These are phyloP conservation scores for Urocolius indicus DNA, from an alignment of 2,113 vertebrate species.

Conservation along the genomic window DNA sequence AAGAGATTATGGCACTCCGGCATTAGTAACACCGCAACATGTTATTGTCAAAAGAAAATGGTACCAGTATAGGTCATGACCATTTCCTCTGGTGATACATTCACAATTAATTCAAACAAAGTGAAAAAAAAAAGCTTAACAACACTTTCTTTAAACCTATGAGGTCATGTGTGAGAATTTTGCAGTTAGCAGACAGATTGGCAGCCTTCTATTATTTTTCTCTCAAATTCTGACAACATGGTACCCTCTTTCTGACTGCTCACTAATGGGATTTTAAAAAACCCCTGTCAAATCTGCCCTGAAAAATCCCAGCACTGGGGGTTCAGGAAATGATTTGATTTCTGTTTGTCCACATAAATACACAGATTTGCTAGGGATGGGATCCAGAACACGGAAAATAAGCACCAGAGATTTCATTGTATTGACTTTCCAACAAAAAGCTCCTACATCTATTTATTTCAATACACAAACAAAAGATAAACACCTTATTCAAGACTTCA, in stretches of 20 bases:
- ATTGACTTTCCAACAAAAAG: not conserved
- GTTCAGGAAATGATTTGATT: not conserved
- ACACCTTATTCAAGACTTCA: not conserved
- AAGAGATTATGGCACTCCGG: not conserved
- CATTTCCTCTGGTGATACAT: not conserved
- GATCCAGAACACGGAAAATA: not conserved
- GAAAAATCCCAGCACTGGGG: not conserved
- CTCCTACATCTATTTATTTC: not conserved
- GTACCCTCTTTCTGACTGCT: not conserved
- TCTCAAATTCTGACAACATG: not conserved
- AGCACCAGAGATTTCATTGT: not conserved
- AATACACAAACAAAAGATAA: not conserved
- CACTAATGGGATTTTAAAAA: not conserved
- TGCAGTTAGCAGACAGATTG: not conserved
- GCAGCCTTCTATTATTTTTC: not conserved
- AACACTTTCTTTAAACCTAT: not conserved
- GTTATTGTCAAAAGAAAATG: not conserved
- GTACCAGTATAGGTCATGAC: not conserved
- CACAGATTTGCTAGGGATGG: not conserved
- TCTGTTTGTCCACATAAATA: not conserved
- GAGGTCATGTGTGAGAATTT: not conserved
- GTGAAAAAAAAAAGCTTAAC: not conserved
- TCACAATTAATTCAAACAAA: conserved; percentile 1
- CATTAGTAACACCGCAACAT: not conserved
- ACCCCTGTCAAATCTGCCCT: not conserved